phyloP scores from a whole-genome alignment of 2,888 invertebrate species.

The Malthinus flaveolus region DNA sequence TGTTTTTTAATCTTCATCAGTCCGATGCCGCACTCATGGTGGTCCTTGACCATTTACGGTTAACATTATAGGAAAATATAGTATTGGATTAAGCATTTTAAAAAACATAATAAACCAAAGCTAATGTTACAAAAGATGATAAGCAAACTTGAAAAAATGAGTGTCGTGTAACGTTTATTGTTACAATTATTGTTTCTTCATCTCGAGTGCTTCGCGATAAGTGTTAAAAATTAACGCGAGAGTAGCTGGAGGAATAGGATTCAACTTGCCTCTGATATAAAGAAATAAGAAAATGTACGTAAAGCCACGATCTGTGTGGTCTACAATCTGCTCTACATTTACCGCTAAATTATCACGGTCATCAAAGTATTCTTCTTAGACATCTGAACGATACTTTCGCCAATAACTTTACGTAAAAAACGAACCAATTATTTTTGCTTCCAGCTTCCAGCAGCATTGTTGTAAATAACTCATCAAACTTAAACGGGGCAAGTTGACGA shows the following conservation, averaged over 20 bases:
- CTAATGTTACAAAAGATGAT: too few relatives aligned
- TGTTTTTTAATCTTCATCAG: conserved; percentile 41
- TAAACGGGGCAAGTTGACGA: neutral
- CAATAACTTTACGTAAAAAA: too few relatives aligned
- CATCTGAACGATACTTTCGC: too few relatives aligned
- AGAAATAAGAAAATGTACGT: conserved; percentile 14
- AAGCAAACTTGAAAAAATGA: too few relatives aligned
- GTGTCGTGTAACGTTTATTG: too few relatives aligned
- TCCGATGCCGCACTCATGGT: conserved; percentile 42
- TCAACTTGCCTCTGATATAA: conserved; percentile 12
- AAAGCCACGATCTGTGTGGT: conserved; percentile 24
- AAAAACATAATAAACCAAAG: conserved; percentile 26
- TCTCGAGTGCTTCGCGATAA: too few relatives aligned
- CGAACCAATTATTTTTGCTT: neutral
- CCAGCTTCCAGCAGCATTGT: neutral
- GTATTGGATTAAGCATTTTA: conserved; percentile 24
- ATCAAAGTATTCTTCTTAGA: conserved; percentile 15
- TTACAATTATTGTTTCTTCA: too few relatives aligned
- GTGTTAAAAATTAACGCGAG: too few relatives aligned
- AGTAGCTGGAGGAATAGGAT: neutral
- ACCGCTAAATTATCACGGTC: conserved; percentile 23
- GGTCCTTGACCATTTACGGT: conserved; percentile 50
- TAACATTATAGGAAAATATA: conserved; percentile 48
- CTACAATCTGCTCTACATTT: conserved; percentile 22
- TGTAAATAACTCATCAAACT: too few relatives aligned